Base-by-base conservation (phyloP, 1,140 invertebrate species). In the Cherax destructor region DNA sequence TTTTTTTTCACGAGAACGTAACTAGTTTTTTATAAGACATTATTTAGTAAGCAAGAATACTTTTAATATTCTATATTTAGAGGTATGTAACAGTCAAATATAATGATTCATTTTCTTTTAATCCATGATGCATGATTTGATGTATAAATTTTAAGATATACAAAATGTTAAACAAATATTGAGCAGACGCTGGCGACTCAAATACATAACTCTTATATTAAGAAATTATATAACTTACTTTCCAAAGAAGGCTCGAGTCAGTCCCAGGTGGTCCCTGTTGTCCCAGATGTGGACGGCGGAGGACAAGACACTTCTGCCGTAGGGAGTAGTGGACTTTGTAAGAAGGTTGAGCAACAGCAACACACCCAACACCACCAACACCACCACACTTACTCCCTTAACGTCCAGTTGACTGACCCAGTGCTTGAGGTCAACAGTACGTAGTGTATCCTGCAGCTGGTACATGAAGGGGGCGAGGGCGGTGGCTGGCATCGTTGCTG, bases 261-360 rank as follows among this genome's bases (percentile, higher is more conserved):
- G 72, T 1, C 52, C 41, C 72, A 59, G 30, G 0, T 47, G 88
- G 52, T 65, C 3, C 69, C 6, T 74, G n/a, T 65, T 49, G 6
- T 84, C 69, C 88, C 88, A 90, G 81, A 72, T 50, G 30, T 83
- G 41, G 10, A 81, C 81, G 18, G 88, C 81, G 30, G 88, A 77
- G 74, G 81, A 56, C 80, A 84, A 69, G 5, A 88, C 50, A 61
- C 86, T 88, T 59, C 76, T 89, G 61, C 59, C 87, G 47, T 56
- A 83, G 24, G 49, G 50, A 41, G 80, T 18, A 24, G 84, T 84
- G 52, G 80, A 78, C 56, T 77, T 90, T 9, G 65, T 78, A 50
- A 90, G 77, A 47, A 83, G 11, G 30, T 90, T 72, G 49, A 84
- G 41, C 2, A 90, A 41, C 18, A 90, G 24, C 13, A 90, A 6